Percentiles rank a stretch among this genome's conserved stretches.
Conservation (phyloP, 2,888 invertebrate species). For the Portevinia maculata region DNA sequence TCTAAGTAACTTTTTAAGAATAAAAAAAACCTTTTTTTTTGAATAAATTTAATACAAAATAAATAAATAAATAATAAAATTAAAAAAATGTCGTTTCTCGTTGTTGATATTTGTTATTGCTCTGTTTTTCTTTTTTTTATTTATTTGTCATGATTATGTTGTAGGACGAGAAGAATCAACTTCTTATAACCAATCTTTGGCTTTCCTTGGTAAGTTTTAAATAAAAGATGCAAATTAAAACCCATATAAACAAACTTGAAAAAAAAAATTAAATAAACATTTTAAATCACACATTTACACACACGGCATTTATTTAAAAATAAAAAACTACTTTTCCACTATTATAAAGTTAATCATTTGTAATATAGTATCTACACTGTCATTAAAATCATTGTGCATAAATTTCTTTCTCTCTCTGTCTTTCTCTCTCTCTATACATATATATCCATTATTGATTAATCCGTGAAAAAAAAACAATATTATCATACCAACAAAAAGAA, state of each 20-base stretch:
- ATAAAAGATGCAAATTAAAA: slow-evolving; percentile 82
- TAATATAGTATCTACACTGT: slow-evolving; percentile 22
- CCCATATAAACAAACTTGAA: slow-evolving; percentile 65
- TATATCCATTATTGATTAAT: slow-evolving; percentile 14
- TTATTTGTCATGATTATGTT: slow-evolving; percentile 80
- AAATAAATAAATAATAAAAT: slow-evolving; percentile 75
- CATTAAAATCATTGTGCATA: slow-evolving; percentile 31
- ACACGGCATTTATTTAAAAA: slow-evolving; percentile 76
- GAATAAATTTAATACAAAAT: slow-evolving; percentile 64
- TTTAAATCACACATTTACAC: slow-evolving; percentile 75
- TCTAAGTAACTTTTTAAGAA: slow-evolving; percentile 35
- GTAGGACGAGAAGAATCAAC: slow-evolving; percentile 98
- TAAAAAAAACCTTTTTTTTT: slow-evolving; percentile 27
- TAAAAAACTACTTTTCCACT: slow-evolving; percentile 44
- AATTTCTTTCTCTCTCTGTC: slow-evolving; percentile 10
- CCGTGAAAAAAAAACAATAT: slow-evolving; percentile 4
- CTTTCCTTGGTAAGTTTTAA: slow-evolving; percentile 94
- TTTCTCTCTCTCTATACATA: slow-evolving; percentile 15
- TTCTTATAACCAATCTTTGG: slow-evolving; percentile 97
- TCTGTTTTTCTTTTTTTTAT: slow-evolving; percentile 85
- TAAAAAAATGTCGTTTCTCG: slow-evolving; percentile 75
- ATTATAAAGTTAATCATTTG: slow-evolving; percentile 22
- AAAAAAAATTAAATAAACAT: slow-evolving; percentile 42
- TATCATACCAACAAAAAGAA: neutral
- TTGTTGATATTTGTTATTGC: slow-evolving; percentile 76